These are phyloP conservation scores for Planococcus citri DNA, from an alignment of 1,140 invertebrate genomes.

Conservation along the genomic window DNA sequence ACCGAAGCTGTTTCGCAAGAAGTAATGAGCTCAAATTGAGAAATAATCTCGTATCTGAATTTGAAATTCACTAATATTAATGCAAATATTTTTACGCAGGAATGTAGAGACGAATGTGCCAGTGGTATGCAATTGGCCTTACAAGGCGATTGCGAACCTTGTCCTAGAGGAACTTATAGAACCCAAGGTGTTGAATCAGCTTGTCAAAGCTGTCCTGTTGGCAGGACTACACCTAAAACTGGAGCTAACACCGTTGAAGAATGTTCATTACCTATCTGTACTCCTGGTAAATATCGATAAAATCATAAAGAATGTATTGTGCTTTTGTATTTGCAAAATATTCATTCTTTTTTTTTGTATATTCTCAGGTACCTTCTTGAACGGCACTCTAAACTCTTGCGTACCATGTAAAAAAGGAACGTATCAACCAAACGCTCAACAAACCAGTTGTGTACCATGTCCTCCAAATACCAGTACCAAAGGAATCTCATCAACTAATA, in stretches of 20 bases:
- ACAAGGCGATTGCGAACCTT: constrained; percentile 84
- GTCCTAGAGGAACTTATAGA: constrained; percentile 79
- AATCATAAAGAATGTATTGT: background rate
- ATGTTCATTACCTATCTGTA: constrained; percentile 80
- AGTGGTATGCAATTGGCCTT: constrained; percentile 74
- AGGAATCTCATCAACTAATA: constrained; percentile 60
- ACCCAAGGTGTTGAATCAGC: constrained; percentile 75
- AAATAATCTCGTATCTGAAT: background rate
- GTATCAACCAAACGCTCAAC: constrained; percentile 83
- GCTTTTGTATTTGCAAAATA: background rate
- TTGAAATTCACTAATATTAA: background rate
- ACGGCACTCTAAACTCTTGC: constrained; percentile 72
- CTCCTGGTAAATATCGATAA: constrained; percentile 42
- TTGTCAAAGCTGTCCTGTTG: constrained; percentile 75
- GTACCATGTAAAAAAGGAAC: constrained; percentile 78
- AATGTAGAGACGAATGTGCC: constrained; percentile 81
- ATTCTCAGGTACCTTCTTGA: constrained; percentile 60
- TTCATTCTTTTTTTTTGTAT: constrained; percentile 13
- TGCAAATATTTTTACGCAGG: constrained; percentile 38
- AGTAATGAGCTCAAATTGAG: constrained; percentile 24
- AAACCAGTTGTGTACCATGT: constrained; percentile 75
- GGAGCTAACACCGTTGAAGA: constrained; percentile 75
- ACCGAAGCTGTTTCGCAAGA: constrained; percentile 75
- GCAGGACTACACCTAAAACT: constrained; percentile 70
- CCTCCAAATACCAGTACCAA: constrained; percentile 86